A percentile compares a stretch with the other conserved stretches of the same genome.
These are phyloP conservation scores for Bugulina stolonifera DNA, from an alignment of 2,888 invertebrate species.

Conservation along the genomic window DNA sequence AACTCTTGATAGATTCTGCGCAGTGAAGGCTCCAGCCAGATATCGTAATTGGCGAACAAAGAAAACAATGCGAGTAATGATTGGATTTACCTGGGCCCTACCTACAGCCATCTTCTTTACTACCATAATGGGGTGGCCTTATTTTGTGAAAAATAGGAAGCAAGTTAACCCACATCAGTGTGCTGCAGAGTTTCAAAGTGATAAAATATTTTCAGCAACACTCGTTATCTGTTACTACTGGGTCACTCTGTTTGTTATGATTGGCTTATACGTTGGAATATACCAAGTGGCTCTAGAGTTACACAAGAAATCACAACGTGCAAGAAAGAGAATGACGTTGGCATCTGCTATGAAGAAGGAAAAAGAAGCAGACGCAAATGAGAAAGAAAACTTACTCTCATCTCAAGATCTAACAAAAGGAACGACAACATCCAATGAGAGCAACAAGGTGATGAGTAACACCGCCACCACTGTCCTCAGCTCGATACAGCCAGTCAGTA, in stretches of 20 bases:
- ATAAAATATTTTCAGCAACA: constrained; percentile 93
- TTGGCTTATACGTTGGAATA: constrained; percentile 91
- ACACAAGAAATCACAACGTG: constrained; percentile 93
- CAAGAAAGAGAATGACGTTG: constrained; percentile 67
- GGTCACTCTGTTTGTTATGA: constrained; percentile 90
- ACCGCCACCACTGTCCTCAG: not conserved
- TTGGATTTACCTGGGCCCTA: constrained; percentile 91
- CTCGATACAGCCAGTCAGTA: not conserved
- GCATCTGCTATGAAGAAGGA: constrained; percentile 61
- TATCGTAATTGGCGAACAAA: constrained; percentile 96
- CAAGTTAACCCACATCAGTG: constrained; percentile 80
- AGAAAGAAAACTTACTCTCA: constrained; percentile 24
- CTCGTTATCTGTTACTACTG: constrained; percentile 95
- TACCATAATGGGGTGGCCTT: constrained; percentile 98
- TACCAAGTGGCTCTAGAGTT: constrained; percentile 95
- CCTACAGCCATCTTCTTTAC: constrained; percentile 93
- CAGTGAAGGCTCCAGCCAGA: constrained; percentile 94
- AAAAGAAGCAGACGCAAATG: not conserved
- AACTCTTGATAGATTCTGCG: constrained; percentile 96
- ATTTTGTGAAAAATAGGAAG: constrained; percentile 63
- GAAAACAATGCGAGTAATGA: constrained; percentile 87
- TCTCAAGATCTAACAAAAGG: not conserved
- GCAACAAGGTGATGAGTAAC: not conserved
- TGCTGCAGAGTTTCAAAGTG: constrained; percentile 92
- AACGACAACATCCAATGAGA: not conserved